phyloP scores from a whole-genome alignment of 2,888 invertebrate species.

The Scaptomyza parva region DNA sequence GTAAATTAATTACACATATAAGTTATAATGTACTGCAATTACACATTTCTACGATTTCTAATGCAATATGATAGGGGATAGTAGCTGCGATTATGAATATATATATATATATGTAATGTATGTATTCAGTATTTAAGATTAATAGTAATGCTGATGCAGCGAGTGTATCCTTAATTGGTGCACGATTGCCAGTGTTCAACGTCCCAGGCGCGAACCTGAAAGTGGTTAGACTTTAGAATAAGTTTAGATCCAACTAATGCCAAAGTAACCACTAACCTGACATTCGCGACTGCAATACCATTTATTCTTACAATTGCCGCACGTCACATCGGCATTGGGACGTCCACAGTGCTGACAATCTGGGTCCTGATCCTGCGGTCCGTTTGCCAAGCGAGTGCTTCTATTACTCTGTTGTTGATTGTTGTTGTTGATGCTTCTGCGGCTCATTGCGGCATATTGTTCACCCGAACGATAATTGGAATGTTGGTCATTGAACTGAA shows the following conservation, averaged over 20 bases:
- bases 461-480: constrained; percentile 42
- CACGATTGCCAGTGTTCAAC: constrained; percentile 50
- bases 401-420: no score
- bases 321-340: constrained; percentile 93
- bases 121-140: constrained; percentile 27
- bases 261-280: constrained; percentile 87
- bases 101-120: constrained; percentile 14
- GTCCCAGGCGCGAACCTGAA: constrained; percentile 93
- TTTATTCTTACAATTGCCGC: constrained; percentile 95
- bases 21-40: constrained; percentile 38
- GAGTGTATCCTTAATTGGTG: constrained; percentile 37
- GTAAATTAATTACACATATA: constrained; percentile 37
- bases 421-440: constrained; percentile 12
- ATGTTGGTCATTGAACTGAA: constrained; percentile 49
- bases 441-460: background rate
- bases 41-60: constrained; percentile 19
- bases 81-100: constrained; percentile 5
- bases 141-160: constrained; percentile 58
- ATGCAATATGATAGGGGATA: background rate
- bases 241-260: background rate
- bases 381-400: constrained; percentile 71
- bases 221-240: constrained; percentile 63
- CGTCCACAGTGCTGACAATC: constrained; percentile 93
- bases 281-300: constrained; percentile 98
- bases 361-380: constrained; percentile 27